Conservation (phyloP, 1,140 invertebrate genomes). For the Drosophila rhopaloa region DNA sequence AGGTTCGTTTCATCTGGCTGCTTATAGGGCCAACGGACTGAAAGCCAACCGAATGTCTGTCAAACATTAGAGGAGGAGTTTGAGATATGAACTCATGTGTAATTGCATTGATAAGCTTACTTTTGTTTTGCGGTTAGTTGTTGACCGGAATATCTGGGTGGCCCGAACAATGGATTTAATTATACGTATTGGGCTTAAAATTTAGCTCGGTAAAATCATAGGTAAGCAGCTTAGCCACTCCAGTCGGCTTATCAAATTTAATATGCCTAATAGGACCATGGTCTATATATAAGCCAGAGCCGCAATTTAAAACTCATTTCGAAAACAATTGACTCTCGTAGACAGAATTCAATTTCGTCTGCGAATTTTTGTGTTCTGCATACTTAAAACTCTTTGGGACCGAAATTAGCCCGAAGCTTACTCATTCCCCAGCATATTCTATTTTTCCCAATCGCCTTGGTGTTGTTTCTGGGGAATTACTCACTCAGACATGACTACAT, state of each 20-base stretch:
- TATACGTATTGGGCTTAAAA: slow-evolving; percentile 1
- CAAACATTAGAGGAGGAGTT: background rate
- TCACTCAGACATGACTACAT: slow-evolving; percentile 34
- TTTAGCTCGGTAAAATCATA: background rate
- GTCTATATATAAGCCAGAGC: slow-evolving; percentile 12
- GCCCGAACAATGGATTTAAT: slow-evolving; percentile 31
- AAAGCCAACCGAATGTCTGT: slow-evolving; percentile 4
- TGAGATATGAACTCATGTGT: slow-evolving; percentile 61
- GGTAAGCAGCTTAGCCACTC: slow-evolving; percentile 10
- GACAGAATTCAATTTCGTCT: slow-evolving; percentile 35
- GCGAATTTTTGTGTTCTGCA: slow-evolving; percentile 24
- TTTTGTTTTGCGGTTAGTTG: slow-evolving; percentile 20
- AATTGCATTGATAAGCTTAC: slow-evolving; percentile 65
- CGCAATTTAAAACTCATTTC: slow-evolving; percentile 2
- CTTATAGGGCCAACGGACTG: slow-evolving; percentile 13
- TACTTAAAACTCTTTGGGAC: slow-evolving; percentile 36
- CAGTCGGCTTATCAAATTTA: slow-evolving; percentile 5
- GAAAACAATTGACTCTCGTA: slow-evolving; percentile 22
- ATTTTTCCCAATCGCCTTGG: background rate
- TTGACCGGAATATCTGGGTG: slow-evolving; percentile 1
- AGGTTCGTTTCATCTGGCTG: slow-evolving; percentile 14
- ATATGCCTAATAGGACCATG: slow-evolving; percentile 4
- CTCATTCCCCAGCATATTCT: background rate
- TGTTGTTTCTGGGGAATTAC: slow-evolving; percentile 35
- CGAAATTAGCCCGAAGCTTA: slow-evolving; percentile 28